Evolutionary conservation across 2,888 invertebrate genomes (phyloP).

Genomic region (Cryptophagus acutangulus): DNA sequence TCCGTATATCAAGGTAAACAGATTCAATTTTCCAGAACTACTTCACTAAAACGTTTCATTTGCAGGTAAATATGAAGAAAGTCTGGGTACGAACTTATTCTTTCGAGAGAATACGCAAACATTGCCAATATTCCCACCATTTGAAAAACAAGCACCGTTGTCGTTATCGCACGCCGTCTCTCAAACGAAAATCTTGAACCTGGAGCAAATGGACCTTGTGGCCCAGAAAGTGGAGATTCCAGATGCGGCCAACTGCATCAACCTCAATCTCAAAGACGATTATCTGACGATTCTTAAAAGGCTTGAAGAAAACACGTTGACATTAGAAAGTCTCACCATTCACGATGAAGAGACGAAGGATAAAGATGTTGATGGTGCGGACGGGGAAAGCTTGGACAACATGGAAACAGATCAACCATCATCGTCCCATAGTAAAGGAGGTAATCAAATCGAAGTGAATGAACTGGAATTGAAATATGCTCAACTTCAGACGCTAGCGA

Average conservation of each 20-base stretch:
- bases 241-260: constrained; percentile 28
- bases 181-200: constrained; percentile 61
- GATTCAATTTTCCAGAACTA: background rate
- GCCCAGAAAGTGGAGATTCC: constrained; percentile 24
- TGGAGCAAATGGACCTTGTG: constrained; percentile 63
- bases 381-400: constrained; percentile 11
- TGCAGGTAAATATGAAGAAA: constrained; percentile 63
- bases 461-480: constrained; percentile 31
- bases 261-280: constrained; percentile 36
- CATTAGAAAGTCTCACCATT: constrained; percentile 34
- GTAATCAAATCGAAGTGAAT: constrained; percentile 11
- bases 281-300: constrained; percentile 38
- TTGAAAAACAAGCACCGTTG: constrained; percentile 50
- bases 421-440: constrained; percentile 7
- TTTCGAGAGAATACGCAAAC: constrained; percentile 60
- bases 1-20: constrained; percentile 40
- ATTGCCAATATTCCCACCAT: constrained; percentile 23
- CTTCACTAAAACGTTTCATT: constrained; percentile 29
- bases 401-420: constrained; percentile 8
- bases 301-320: constrained; percentile 36
- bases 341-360: constrained; percentile 7
- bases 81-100: constrained; percentile 68
- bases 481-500: constrained; percentile 33
- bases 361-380: constrained; percentile 9
- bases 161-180: constrained; percentile 59